Conservation (phyloP, 2,888 invertebrate species). For the Gerris lacustris region DNA sequence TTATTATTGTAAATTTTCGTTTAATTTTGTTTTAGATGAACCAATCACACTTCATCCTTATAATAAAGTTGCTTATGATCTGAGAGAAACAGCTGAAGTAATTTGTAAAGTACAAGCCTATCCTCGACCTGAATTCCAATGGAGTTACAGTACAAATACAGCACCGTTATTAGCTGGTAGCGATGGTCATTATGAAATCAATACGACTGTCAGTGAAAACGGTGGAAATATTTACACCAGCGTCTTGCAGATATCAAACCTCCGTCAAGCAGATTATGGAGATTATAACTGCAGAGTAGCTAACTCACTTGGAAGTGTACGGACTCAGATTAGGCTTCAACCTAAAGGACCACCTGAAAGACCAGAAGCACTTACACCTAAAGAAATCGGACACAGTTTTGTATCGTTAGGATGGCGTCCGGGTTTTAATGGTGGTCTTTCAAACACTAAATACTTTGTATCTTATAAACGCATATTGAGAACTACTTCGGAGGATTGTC, state of each 20-base stretch:
- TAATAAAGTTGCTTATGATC: slow-evolving; percentile 76
- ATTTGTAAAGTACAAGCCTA: slow-evolving; percentile 81
- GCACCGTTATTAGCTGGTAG: slow-evolving; percentile 62
- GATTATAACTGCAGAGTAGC: slow-evolving; percentile 80
- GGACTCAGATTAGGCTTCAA: slow-evolving; percentile 56
- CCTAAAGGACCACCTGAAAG: slow-evolving; percentile 79
- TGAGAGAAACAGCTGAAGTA: slow-evolving; percentile 72
- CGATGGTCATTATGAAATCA: slow-evolving; percentile 75
- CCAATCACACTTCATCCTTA: slow-evolving; percentile 76
- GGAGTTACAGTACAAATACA: slow-evolving; percentile 70
- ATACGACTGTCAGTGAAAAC: slow-evolving; percentile 53
- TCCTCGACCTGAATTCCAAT: slow-evolving; percentile 84
- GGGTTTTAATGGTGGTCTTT: slow-evolving; percentile 80
- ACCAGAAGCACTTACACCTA: slow-evolving; percentile 57
- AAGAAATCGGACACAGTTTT: slow-evolving; percentile 63
- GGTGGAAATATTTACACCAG: slow-evolving; percentile 78
- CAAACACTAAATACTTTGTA: slow-evolving; percentile 78
- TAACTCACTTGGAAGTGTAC: slow-evolving; percentile 59
- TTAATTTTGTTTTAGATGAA: slow-evolving; percentile 47
- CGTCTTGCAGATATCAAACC: slow-evolving; percentile 53
- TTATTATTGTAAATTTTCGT: slow-evolving; percentile 6
- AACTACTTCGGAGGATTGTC: slow-evolving; percentile 46
- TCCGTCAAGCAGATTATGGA: slow-evolving; percentile 75
- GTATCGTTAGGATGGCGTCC: slow-evolving; percentile 75
- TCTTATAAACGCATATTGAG: slow-evolving; percentile 57